Evolutionary conservation across 1,140 invertebrate genomes (phyloP).

Genomic region (Drosophila melanica): DNA sequence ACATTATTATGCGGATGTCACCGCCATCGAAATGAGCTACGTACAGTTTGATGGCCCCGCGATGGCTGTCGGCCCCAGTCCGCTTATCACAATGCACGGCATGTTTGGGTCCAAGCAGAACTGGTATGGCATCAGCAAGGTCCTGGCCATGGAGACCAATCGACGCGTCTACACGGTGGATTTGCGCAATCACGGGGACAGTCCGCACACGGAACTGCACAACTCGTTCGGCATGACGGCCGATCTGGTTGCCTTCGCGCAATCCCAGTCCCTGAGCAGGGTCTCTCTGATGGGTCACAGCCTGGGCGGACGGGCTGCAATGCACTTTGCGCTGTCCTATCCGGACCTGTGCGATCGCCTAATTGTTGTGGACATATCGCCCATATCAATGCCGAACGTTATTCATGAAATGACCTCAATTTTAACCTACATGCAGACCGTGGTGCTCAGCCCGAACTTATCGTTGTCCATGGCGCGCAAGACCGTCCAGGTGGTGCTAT

Average conservation of each 20-base stretch:
- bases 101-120: constrained; percentile 94
- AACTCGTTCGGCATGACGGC: constrained; percentile 89
- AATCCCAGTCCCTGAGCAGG: constrained; percentile 85
- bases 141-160: constrained; percentile 86
- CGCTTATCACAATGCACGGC: constrained; percentile 93
- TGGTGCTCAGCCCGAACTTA: constrained; percentile 86
- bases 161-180: constrained; percentile 91
- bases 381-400: constrained; percentile 87
- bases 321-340: constrained; percentile 90
- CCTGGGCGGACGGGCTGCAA: constrained; percentile 94
- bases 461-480: constrained; percentile 88
- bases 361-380: constrained; percentile 93
- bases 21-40: constrained; percentile 41
- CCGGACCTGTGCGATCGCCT: constrained; percentile 91
- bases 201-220: constrained; percentile 90
- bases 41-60: constrained; percentile 38
- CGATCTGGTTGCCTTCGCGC: constrained; percentile 88
- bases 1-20: constrained; percentile 11
- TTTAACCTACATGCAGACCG: constrained; percentile 87
- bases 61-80: constrained; percentile 75
- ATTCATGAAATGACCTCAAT: constrained; percentile 87
- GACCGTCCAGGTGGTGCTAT: constrained; percentile 85
- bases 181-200: constrained; percentile 96
- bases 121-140: constrained; percentile 92
- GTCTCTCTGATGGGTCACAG: constrained; percentile 93